Evolutionary conservation across 2,888 invertebrate genomes (phyloP), one percentile per base, ranked within the genome.

Genomic region (Argyresthia goedartella): DNA sequence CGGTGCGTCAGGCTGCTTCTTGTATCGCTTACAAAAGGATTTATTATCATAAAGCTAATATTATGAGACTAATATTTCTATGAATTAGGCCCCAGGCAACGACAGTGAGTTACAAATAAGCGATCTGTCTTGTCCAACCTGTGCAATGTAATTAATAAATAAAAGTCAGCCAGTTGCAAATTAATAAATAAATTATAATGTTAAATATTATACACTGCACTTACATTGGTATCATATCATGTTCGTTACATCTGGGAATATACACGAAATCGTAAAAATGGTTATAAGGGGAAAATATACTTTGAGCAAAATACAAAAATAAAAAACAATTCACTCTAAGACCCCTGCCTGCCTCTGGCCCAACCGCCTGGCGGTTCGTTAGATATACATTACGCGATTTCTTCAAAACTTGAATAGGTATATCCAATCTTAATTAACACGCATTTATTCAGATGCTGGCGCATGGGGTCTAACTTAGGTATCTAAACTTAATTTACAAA

Each of bases 141-240:
- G 25, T 25, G 3, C 25, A 25, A 25, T 25, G 25, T 25, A 25
- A 25, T 25, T 25, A 25, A 25, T 25, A 67, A 62, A 72, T 69
- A 67, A 69, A 66, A 68, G 54, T 54, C 53, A 60, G 52, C 62
- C 58, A 50, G 39, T 62, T 61, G 84, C 85, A 86, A 86, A 86
- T 85, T 76, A 86, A 86, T 86, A 86, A 86, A 86, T 86, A 86
- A 86, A 86, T 86, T 82, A 82, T 85, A 80, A 69, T 81, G 80
- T 82, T 84, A 76, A 80, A 84, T 84, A 82, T 81, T 71, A 81
- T 79, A 81, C 80, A 84, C 81, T 80, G 81, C 82, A 76, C 81
- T 78, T 81, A 82, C 74, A 81, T 71, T 73, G 67, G 69, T 72
- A 78, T 72, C 70, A 68, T 73, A 73, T 71, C 65, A 75, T 77